Base-by-base conservation (phyloP, 2,888 invertebrate genomes). In the Cheilosia vulpina region DNA sequence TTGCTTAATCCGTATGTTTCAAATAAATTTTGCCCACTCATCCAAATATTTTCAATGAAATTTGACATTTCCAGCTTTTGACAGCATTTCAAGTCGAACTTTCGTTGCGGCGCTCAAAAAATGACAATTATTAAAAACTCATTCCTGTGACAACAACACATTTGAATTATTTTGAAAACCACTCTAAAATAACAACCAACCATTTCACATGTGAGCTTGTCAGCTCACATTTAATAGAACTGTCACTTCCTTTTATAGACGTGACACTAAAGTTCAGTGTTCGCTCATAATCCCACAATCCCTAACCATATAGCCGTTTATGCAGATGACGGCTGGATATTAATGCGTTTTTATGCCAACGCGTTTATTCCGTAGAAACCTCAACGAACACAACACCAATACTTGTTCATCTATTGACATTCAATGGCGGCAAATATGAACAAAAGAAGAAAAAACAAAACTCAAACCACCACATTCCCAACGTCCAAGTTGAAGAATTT, bases 401-500 rank as follows among this genome's bases (percentile, higher is more conserved):
- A 34, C 43, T 45, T n/a, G 15, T 11, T 15, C 52, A 11, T 50
- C 50, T 57, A 79, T 71, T 79, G 72, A 78, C 69, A 65, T 52
- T 58, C 65, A 72, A 58, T 57, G 43, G 58, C 65, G 75, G 55
- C 43, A 55, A 19, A 19, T 13, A 45, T 17, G 17, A 50, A 27
- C 19, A n/a, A 53, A 50, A 7, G n/a, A 17, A 43, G 19, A 34
- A 21, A 21, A n/a, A 58, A 21, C 24, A 45, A 53, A 57, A 63
- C 11, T 2, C 24, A n/a, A 17, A 34, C 47, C 41, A 24, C 50
- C 50, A 31, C 50, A 84, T 84, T 75, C 53, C 69, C 73, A 65
- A 60, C 63, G 52, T 68, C 41, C 62, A 75, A 60, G 47, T 65
- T 52, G 38, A 79, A 75, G 83, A 79, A 84, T 84, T 79, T 84